These are phyloP conservation scores for Gymnothorax javanicus DNA, from an alignment of 2,797 vertebrate genomes.

Conservation along the genomic window DNA sequence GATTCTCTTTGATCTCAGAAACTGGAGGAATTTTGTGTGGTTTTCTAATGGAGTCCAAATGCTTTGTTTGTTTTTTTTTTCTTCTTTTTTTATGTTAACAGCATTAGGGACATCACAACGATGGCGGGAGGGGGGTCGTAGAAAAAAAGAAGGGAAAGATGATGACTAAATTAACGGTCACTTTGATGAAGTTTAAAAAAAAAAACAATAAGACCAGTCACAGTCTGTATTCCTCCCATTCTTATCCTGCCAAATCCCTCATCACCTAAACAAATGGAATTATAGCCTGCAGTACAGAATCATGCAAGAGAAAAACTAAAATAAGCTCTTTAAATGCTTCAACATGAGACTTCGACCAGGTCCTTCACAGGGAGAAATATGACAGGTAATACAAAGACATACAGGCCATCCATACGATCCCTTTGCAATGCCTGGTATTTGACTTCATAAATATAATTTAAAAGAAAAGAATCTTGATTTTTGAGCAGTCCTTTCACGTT, in stretches of 20 bases:
- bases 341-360: not conserved
- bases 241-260: not conserved
- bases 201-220: not conserved
- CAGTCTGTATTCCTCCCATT: not conserved
- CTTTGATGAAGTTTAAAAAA: not conserved
- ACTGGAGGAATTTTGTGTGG: slow-evolving; percentile 4
- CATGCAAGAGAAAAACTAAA: not conserved
- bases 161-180: slow-evolving; percentile 8
- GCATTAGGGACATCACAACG: not conserved
- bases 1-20: not conserved
- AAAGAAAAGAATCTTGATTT: too few relatives aligned
- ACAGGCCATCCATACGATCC: not conserved
- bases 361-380: not conserved
- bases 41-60: not conserved
- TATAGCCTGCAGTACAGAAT: not conserved
- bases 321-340: not conserved
- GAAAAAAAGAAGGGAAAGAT: not conserved
- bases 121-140: not conserved
- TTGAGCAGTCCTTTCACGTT: too few relatives aligned
- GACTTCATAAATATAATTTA: too few relatives aligned
- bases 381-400: not conserved
- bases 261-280: not conserved
- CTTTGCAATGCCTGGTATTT: not conserved
- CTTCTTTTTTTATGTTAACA: not conserved
- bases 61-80: not conserved